Conservation (phyloP, 2,797 vertebrate species). For the Tragopan temminckii region DNA sequence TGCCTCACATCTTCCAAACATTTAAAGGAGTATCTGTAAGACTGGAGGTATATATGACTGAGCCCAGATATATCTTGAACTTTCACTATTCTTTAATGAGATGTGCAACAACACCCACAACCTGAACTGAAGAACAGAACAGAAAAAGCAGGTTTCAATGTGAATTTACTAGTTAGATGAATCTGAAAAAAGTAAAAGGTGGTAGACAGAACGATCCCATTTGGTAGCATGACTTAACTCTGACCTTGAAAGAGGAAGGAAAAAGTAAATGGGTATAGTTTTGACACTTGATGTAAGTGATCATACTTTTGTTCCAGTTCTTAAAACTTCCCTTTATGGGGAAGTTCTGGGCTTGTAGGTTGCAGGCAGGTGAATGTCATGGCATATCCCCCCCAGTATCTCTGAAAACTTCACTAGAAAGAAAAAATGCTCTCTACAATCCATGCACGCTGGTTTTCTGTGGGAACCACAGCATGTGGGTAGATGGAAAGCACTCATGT, state of each 20-base stretch:
- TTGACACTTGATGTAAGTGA: background rate
- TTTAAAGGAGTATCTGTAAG: background rate
- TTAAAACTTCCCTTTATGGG: background rate
- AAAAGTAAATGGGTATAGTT: background rate
- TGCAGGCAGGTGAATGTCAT: background rate
- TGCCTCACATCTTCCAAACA: background rate
- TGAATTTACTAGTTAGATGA: background rate
- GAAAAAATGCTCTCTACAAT: background rate
- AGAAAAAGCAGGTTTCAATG: background rate
- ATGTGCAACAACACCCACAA: background rate
- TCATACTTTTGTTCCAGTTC: background rate
- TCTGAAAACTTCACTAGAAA: background rate
- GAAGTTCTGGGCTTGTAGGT: accelerated
- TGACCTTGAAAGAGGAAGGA: background rate
- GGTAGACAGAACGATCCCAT: background rate
- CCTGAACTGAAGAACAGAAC: background rate
- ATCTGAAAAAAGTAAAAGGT: background rate
- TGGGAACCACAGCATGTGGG: background rate
- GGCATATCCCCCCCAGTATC: background rate
- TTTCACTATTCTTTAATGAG: background rate
- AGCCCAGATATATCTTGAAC: background rate
- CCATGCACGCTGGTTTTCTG: background rate
- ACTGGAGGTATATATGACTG: background rate
- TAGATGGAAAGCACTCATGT: background rate
- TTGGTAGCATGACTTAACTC: background rate